Conservation (phyloP, 2,888 invertebrate genomes). For the Heliconius cydno region DNA sequence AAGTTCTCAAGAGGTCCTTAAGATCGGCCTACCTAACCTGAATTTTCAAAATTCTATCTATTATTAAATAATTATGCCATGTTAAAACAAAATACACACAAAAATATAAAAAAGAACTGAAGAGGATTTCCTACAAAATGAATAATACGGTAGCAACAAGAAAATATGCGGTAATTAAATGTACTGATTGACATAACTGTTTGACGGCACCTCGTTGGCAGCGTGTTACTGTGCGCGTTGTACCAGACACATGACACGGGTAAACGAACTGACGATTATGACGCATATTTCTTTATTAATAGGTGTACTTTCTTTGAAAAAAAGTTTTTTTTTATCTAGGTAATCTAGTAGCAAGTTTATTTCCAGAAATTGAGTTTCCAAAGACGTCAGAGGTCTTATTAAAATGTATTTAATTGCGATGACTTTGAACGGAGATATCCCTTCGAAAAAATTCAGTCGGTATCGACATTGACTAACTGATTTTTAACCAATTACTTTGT, state of each 20-base stretch:
- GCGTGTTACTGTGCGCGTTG: background rate
- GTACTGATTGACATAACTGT: conserved; percentile 33
- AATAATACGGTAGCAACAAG: conserved; percentile 14
- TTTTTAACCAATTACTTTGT: conserved; percentile 33
- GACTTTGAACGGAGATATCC: background rate
- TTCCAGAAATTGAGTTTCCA: background rate
- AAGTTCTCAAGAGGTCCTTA: no score
- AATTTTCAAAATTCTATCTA: background rate
- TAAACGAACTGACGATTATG: conserved; percentile 24
- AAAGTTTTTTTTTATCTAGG: background rate
- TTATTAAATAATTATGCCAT: background rate
- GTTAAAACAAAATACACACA: background rate
- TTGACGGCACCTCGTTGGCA: conserved; percentile 33
- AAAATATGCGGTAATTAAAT: conserved; percentile 27
- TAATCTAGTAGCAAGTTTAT: background rate
- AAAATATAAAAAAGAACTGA: background rate
- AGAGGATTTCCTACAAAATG: background rate
- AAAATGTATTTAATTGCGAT: background rate
- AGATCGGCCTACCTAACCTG: no score
- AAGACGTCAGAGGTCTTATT: background rate
- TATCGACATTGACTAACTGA: conserved; percentile 33
- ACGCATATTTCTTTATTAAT: conserved; percentile 1
- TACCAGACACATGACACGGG: conserved; percentile 3
- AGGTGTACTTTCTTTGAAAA: background rate
- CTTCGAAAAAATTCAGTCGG: conserved; percentile 1